Percentiles rank a stretch among this genome's conserved stretches.
Conservation (phyloP, 2,113 vertebrate species). For the Manacus vitellinus region DNA sequence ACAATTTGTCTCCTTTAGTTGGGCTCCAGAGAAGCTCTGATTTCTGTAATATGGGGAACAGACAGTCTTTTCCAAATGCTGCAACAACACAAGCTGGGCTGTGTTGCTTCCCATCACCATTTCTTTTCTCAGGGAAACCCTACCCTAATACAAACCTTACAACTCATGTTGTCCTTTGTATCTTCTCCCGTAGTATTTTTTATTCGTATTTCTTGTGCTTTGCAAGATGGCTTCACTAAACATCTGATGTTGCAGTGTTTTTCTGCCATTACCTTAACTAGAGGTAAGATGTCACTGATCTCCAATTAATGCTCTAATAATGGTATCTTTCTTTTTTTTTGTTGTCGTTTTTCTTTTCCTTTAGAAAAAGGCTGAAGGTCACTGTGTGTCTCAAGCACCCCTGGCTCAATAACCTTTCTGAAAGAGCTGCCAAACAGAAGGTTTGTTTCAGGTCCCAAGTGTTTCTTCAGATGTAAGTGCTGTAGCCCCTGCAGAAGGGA, state of each 20-base stretch:
- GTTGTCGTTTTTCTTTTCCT: background rate
- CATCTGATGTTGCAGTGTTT: background rate
- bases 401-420: conserved; percentile 51
- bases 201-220: background rate
- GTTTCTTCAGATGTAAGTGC: background rate
- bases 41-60: background rate
- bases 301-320: background rate
- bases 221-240: conserved; percentile 8
- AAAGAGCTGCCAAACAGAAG: conserved; percentile 61
- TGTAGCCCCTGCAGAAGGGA: background rate
- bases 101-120: background rate
- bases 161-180: background rate
- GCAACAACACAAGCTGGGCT: background rate
- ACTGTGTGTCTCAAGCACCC: background rate
- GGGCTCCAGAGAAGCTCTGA: background rate
- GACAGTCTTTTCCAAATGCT: background rate
- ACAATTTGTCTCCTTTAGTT: background rate
- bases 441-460: conserved; percentile 56
- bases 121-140: background rate
- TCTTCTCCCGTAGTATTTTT: background rate
- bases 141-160: background rate
- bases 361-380: conserved; percentile 40
- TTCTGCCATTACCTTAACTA: background rate
- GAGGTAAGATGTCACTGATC: background rate
- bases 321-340: background rate